A percentile compares a stretch with the other conserved stretches of the same genome.
Conservation (phyloP, 2,113 vertebrate species). For the Channa maculata region DNA sequence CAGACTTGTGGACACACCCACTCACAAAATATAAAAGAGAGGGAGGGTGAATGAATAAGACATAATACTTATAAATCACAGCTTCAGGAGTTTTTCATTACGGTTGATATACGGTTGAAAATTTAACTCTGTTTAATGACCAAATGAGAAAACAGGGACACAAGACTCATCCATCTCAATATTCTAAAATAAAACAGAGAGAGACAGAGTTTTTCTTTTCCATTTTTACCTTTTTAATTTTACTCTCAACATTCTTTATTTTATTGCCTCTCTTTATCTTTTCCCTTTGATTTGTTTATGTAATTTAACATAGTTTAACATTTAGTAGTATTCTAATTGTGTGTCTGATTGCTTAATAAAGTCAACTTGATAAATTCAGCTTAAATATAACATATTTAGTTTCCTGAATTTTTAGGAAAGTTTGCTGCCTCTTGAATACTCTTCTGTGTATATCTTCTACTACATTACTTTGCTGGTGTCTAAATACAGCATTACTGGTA, state of each 20-base stretch:
- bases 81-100: slow-evolving; percentile 33
- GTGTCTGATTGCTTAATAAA: too few species aligned
- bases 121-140: slow-evolving; percentile 47
- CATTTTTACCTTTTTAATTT: neutral
- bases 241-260: neutral
- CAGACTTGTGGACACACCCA: too few species aligned
- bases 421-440: too few species aligned
- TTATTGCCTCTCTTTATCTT: neutral
- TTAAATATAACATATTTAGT: too few species aligned
- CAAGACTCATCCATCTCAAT: slow-evolving; percentile 43
- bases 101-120: too few species aligned
- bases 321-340: neutral
- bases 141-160: slow-evolving; percentile 33
- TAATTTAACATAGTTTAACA: neutral
- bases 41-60: slow-evolving; percentile 4
- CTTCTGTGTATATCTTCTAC: too few species aligned
- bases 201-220: neutral
- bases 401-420: too few species aligned
- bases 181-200: neutral
- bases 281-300: neutral
- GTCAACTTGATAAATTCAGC: too few species aligned
- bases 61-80: slow-evolving; percentile 39
- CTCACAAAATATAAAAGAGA: too few species aligned
- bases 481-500: too few species aligned
- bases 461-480: too few species aligned